These are phyloP conservation scores for Trichopria drosophilae DNA, from an alignment of 2,888 invertebrate species.

Conservation along the genomic window DNA sequence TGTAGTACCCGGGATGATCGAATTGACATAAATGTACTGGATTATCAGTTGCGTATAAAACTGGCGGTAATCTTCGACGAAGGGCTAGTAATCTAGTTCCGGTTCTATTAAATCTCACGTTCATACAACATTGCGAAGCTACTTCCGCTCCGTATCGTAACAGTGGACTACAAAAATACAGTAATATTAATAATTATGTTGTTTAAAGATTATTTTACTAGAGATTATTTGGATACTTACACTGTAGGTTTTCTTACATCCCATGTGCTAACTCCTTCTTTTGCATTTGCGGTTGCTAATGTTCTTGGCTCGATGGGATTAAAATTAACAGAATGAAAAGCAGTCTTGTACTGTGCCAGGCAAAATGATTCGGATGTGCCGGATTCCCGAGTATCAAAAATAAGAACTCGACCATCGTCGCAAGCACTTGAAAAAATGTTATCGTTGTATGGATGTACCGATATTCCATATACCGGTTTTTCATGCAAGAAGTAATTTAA, in stretches of 20 bases:
- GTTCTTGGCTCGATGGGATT: conserved; percentile 82
- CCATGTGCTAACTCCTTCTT: conserved; percentile 88
- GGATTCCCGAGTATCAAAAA: conserved; percentile 78
- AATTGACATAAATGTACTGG: conserved; percentile 80
- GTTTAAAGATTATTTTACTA: conserved; percentile 1
- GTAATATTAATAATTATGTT: not conserved
- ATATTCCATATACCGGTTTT: conserved; percentile 87
- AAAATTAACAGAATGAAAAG: conserved; percentile 95
- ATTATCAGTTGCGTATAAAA: conserved; percentile 73
- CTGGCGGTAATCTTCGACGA: conserved; percentile 83
- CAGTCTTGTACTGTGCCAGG: conserved; percentile 70
- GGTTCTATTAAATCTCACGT: conserved; percentile 81
- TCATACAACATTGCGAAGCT: conserved; percentile 79
- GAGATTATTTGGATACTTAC: conserved; percentile 63
- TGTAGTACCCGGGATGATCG: conserved; percentile 89
- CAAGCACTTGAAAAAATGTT: conserved; percentile 86
- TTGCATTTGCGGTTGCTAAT: conserved; percentile 86
- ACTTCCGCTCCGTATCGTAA: conserved; percentile 70
- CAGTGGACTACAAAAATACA: conserved; percentile 62
- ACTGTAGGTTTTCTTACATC: conserved; percentile 81
- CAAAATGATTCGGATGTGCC: conserved; percentile 62
- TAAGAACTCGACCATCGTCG: conserved; percentile 84
- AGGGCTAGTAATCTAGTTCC: conserved; percentile 81
- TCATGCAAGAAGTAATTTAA: conserved; percentile 80
- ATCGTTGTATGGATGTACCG: conserved; percentile 83